Evolutionary conservation across 2,888 invertebrate species (phyloP).

Genomic region (Baccha elongata): DNA sequence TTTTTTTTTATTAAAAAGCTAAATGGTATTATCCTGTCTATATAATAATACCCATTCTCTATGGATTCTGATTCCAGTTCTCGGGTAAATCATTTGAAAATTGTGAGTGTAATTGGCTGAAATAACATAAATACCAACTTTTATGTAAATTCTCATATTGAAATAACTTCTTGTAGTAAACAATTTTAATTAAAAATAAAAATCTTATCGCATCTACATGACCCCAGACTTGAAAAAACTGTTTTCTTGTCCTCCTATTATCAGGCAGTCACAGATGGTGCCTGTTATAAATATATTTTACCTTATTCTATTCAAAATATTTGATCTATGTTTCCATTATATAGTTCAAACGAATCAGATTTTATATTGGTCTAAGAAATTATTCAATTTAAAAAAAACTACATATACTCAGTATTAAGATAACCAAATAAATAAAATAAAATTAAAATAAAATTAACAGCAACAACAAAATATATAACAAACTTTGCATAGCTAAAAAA

Average conservation of each 20-base stretch:
- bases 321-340: conserved; percentile 53
- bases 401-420: conserved; percentile 41
- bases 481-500: conserved; percentile 29
- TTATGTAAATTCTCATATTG: too few relatives aligned
- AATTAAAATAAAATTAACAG: neutral
- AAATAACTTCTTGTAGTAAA: too few relatives aligned
- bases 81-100: too few relatives aligned
- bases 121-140: too few relatives aligned
- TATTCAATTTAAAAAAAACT: conserved; percentile 18
- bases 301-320: conserved; percentile 47
- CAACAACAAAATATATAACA: conserved; percentile 1
- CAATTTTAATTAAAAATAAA: too few relatives aligned
- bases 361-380: conserved; percentile 24
- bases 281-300: conserved; percentile 59
- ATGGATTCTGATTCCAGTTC: too few relatives aligned
- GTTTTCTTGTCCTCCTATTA: conserved; percentile 32
- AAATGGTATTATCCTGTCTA: too few relatives aligned
- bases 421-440: neutral
- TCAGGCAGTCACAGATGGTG: conserved; percentile 67
- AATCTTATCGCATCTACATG: neutral
- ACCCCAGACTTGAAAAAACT: neutral
- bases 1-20: too few relatives aligned
- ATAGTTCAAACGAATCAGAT: conserved; percentile 44
- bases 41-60: too few relatives aligned
- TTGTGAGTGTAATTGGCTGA: too few relatives aligned